phyloP scores from a whole-genome alignment of 1,140 invertebrate genomes.

The Calliopsis andreniformis region DNA sequence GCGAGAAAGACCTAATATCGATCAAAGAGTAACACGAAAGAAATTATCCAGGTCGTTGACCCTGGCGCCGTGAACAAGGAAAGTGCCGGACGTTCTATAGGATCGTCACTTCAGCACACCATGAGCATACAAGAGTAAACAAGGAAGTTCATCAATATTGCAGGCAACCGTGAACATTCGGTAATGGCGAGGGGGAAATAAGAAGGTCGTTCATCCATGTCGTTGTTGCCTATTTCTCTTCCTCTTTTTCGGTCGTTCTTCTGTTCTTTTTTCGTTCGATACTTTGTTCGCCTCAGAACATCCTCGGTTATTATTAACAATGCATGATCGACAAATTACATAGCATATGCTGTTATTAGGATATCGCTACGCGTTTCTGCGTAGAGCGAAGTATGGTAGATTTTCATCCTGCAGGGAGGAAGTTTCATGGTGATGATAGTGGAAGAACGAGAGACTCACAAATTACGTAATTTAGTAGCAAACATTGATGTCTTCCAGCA shows the following conservation, averaged over 20 bases:
- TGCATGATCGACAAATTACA: too few relatives aligned
- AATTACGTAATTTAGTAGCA: conserved; percentile 43
- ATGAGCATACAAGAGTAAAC: conserved; percentile 32
- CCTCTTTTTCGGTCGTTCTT: not conserved
- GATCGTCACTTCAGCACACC: conserved; percentile 31
- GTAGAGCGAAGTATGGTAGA: not conserved
- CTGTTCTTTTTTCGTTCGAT: not conserved
- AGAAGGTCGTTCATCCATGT: conserved; percentile 1
- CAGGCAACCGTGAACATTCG: conserved; percentile 50
- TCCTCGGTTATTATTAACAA: too few relatives aligned
- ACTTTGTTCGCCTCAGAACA: conserved; percentile 8
- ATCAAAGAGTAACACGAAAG: conserved; percentile 41
- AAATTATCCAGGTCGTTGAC: conserved; percentile 49
- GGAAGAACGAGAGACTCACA: not conserved
- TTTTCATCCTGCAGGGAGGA: not conserved
- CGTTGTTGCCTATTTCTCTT: conserved; percentile 24
- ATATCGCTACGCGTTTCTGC: not conserved
- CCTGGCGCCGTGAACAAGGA: conserved; percentile 3
- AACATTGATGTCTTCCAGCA: not conserved
- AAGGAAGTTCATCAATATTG: conserved; percentile 49
- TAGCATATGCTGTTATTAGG: too few relatives aligned
- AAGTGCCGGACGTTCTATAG: conserved; percentile 3
- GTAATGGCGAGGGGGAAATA: conserved; percentile 14
- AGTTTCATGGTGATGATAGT: not conserved
- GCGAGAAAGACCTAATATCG: conserved; percentile 22